A percentile compares a stretch with the other conserved stretches of the same genome.
Evolutionary conservation across 2,888 invertebrate genomes (phyloP).

Genomic region (Artemia sp.): DNA sequence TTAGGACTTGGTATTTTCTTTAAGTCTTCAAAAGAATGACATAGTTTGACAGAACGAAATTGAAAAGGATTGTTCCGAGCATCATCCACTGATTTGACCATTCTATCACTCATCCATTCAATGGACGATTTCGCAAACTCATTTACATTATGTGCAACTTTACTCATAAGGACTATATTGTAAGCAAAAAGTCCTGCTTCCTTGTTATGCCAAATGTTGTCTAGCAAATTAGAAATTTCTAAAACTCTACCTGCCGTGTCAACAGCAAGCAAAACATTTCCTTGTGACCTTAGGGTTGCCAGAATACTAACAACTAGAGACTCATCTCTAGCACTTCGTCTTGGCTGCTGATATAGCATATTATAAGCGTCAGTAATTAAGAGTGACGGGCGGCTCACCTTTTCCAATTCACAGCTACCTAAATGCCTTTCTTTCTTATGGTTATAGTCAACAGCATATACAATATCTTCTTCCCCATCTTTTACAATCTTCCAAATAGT

Average conservation of each 20-base stretch:
- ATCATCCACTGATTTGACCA: conserved; percentile 79
- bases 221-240: conserved; percentile 88
- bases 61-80: conserved; percentile 88
- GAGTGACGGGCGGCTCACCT: conserved; percentile 73
- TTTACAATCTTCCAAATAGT: conserved; percentile 98
- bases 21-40: conserved; percentile 77
- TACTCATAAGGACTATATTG: conserved; percentile 77
- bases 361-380: conserved; percentile 91
- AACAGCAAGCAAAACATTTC: conserved; percentile 84
- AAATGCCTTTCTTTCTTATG: conserved; percentile 96
- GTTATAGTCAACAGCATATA: conserved; percentile 95
- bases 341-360: conserved; percentile 77
- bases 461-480: conserved; percentile 93
- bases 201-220: conserved; percentile 81
- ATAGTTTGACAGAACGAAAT: conserved; percentile 69
- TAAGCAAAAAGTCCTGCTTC: conserved; percentile 90
- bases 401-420: conserved; percentile 84
- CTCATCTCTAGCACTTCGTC: conserved; percentile 78
- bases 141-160: conserved; percentile 93
- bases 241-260: conserved; percentile 93
- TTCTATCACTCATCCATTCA: conserved; percentile 99
- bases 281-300: conserved; percentile 77
- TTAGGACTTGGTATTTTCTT: conserved; percentile 71
- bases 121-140: conserved; percentile 98
- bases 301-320: conserved; percentile 89